These are phyloP conservation scores for Leptopilina syphax DNA, from an alignment of 2,888 invertebrate species.

Conservation along the genomic window DNA sequence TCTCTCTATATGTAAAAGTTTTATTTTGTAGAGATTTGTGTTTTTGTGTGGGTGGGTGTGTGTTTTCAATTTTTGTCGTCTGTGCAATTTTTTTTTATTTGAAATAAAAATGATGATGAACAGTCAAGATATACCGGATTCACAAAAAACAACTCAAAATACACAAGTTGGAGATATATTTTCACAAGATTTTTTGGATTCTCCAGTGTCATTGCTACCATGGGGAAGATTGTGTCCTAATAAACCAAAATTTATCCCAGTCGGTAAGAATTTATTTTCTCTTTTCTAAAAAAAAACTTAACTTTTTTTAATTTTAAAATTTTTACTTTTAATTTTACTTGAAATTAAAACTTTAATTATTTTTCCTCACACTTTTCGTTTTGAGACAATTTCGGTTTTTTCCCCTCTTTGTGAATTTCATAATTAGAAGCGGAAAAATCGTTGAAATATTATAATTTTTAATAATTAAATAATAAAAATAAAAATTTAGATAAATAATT, in stretches of 20 bases:
- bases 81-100: neutral
- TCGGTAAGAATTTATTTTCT: neutral
- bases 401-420: no score
- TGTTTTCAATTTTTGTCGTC: neutral
- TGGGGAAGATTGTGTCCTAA: slow-evolving; percentile 32
- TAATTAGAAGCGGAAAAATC: no score
- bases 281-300: neutral
- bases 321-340: no score
- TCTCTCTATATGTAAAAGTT: no score
- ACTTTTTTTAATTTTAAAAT: no score
- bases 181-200: slow-evolving; percentile 27
- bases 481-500: no score
- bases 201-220: neutral
- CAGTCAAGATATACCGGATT: neutral
- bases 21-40: neutral
- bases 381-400: no score
- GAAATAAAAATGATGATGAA: neutral
- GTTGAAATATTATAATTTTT: no score
- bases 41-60: neutral
- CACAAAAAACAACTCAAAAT: neutral
- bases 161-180: slow-evolving; percentile 1
- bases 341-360: no score
- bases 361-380: no score
- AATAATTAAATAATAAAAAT: no score
- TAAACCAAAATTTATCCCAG: slow-evolving; percentile 24